Conservation (phyloP, 2,888 invertebrate species). For the Scaeva pyrastri region DNA sequence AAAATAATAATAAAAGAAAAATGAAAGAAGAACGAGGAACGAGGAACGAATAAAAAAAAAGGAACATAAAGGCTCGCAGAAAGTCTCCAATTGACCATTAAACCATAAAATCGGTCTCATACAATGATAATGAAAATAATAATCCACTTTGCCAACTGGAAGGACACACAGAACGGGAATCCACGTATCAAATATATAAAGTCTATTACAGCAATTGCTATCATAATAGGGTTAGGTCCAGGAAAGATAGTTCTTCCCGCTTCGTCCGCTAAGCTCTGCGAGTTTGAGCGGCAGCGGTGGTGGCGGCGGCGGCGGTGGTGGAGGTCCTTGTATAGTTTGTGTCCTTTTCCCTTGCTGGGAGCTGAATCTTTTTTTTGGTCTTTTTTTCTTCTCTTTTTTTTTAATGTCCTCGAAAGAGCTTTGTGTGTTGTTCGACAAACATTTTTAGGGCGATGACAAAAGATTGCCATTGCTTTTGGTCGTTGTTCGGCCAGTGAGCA, state of each 20-base stretch:
- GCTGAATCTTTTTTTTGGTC: background rate
- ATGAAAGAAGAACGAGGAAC: background rate
- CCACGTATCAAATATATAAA: constrained; percentile 69
- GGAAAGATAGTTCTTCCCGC: constrained; percentile 51
- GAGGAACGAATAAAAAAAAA: background rate
- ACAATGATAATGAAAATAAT: constrained; percentile 69
- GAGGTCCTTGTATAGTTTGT: constrained; percentile 9
- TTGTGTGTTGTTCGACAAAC: constrained; percentile 69
- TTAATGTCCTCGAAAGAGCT: constrained; percentile 53
- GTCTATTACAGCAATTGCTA: constrained; percentile 73
- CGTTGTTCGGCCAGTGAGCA: constrained; percentile 28
- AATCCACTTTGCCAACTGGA: constrained; percentile 66
- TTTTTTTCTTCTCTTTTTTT: constrained; percentile 10
- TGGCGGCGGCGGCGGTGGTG: no score
- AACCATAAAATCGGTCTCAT: constrained; percentile 56
- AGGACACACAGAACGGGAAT: constrained; percentile 45
- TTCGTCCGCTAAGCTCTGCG: background rate
- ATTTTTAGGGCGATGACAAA: constrained; percentile 72
- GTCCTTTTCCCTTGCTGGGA: background rate
- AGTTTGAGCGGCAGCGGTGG: no score
- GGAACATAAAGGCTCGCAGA: constrained; percentile 20
- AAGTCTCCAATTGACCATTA: constrained; percentile 52
- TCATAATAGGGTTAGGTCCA: constrained; percentile 71
- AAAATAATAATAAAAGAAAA: background rate
- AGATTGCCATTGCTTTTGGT: constrained; percentile 52